Percentiles rank a stretch among this genome's conserved stretches.
Evolutionary conservation across 2,888 invertebrate species (phyloP).

Genomic region (Sphecodes monilicornis): DNA sequence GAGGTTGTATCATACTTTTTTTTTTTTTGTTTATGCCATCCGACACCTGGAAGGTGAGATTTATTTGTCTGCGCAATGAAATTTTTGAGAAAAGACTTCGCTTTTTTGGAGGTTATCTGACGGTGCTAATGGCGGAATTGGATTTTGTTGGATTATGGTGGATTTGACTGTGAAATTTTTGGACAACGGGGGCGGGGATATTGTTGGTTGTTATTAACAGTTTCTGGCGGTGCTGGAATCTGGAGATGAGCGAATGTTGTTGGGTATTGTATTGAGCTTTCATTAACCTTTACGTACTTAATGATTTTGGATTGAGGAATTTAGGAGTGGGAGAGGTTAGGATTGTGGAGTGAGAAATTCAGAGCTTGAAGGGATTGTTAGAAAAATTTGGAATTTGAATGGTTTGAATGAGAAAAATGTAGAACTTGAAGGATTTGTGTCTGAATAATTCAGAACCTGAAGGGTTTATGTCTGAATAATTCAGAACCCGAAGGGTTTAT

Average conservation of each 20-base stretch:
- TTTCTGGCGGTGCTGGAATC: neutral
- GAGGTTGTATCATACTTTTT: neutral
- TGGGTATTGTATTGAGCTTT: neutral
- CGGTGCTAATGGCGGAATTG: neutral
- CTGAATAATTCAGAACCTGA: neutral
- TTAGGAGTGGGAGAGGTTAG: too few relatives aligned
- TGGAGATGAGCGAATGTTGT: neutral
- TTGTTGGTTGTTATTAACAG: neutral
- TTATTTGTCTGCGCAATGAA: neutral
- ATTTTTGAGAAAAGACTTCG: neutral
- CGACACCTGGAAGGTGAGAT: neutral
- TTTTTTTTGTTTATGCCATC: neutral
- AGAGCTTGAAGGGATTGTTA: neutral
- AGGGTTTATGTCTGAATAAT: neutral
- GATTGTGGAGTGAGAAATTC: too few relatives aligned
- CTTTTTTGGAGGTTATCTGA: neutral
- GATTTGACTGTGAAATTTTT: neutral
- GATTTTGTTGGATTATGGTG: neutral
- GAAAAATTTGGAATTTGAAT: neutral
- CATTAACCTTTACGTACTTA: neutral
- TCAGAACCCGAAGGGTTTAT: neutral
- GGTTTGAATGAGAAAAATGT: neutral
- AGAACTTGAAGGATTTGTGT: neutral
- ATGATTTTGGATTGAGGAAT: neutral
- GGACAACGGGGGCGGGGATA: neutral